phyloP scores from a whole-genome alignment of 2,113 vertebrate genomes.

The Platycercus adscitus region DNA sequence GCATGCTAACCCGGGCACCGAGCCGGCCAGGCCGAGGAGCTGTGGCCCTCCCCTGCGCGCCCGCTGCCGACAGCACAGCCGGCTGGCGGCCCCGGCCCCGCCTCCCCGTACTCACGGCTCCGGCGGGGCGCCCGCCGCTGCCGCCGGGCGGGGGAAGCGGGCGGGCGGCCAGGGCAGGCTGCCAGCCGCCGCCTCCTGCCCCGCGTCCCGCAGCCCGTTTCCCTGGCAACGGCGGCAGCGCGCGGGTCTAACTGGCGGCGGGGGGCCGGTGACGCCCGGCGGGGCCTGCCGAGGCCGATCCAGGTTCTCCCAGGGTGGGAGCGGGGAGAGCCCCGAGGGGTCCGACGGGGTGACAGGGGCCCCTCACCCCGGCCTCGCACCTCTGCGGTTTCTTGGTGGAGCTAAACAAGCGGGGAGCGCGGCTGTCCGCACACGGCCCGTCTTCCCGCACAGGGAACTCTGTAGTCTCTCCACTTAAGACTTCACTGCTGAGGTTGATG shows the following conservation, averaged over 20 bases:
- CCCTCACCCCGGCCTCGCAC: not conserved
- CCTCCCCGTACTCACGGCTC: not conserved
- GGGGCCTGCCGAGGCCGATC: not conserved
- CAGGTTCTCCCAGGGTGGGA: too few relatives aligned
- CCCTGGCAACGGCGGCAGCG: not conserved
- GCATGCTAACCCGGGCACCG: not conserved
- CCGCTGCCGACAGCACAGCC: too few relatives aligned
- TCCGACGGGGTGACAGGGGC: not conserved
- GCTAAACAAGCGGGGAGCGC: rapidly evolving
- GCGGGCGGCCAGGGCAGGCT: too few relatives aligned
- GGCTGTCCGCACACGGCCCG: not conserved
- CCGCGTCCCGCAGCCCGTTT: not conserved
- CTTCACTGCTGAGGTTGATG: not conserved
- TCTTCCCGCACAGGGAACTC: not conserved
- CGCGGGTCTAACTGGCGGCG: not conserved
- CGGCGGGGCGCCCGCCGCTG: not conserved
- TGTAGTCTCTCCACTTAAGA: not conserved
- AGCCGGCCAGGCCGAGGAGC: not conserved
- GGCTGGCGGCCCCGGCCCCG: not conserved
- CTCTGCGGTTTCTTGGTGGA: not conserved
- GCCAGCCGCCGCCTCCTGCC: too few relatives aligned
- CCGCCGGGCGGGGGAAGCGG: not conserved
- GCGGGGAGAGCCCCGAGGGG: not conserved
- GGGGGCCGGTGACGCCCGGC: not conserved
- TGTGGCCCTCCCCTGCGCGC: not conserved